A percentile compares a stretch with the other conserved stretches of the same genome.
Conservation (phyloP, 2,113 vertebrate species). For the Tetraodon nigroviridis region DNA sequence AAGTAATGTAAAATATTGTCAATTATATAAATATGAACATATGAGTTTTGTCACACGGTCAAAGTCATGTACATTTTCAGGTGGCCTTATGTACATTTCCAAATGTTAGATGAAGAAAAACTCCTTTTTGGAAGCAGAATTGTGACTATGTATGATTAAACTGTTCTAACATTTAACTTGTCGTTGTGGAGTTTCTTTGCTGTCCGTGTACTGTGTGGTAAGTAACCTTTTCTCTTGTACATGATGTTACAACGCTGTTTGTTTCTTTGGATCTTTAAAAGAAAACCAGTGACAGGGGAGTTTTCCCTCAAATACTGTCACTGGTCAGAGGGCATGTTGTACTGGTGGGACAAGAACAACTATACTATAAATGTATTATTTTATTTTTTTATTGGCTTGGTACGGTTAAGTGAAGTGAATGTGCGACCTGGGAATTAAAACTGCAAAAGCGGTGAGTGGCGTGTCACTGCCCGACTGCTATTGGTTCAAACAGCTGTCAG, state of each 20-base stretch:
- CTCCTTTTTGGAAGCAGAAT: conserved; percentile 90
- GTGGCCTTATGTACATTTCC: conserved; percentile 99
- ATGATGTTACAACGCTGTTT: too few relatives aligned
- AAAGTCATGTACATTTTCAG: conserved; percentile 99
- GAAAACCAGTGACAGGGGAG: too few relatives aligned
- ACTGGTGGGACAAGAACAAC: too few relatives aligned
- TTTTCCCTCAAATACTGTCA: too few relatives aligned
- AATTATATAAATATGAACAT: conserved; percentile 97
- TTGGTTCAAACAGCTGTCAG: conserved; percentile 10
- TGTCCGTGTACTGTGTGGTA: too few relatives aligned
- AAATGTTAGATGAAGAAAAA: conserved; percentile 82
- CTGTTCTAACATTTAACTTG: conserved; percentile 92
- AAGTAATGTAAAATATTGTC: conserved; percentile 98
- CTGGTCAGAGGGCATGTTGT: too few relatives aligned
- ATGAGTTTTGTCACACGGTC: conserved; percentile 96
- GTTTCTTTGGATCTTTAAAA: too few relatives aligned
- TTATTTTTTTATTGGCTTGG: neutral
- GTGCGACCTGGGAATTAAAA: neutral
- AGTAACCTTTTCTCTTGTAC: too few relatives aligned
- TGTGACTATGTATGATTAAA: conserved; percentile 99
- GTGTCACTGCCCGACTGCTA: conserved; percentile 38
- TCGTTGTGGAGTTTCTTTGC: conserved; percentile 10
- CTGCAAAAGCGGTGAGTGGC: conserved; percentile 7
- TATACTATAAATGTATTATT: neutral
- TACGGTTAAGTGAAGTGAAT: neutral